phyloP scores from a whole-genome alignment of 1,140 invertebrate genomes.

The Drosophila kanapiae region DNA sequence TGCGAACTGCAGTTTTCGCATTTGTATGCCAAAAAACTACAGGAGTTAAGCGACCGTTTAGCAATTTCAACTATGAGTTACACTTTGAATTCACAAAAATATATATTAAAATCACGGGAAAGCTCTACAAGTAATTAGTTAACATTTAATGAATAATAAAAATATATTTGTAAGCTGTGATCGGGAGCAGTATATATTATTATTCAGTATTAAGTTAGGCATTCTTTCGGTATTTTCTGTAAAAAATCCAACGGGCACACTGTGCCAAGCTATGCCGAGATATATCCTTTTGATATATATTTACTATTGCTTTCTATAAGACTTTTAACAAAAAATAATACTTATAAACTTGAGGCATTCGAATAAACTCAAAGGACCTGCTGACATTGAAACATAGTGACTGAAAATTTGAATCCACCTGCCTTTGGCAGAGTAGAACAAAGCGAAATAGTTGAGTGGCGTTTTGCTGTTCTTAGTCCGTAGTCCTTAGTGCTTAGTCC shows the following conservation, averaged over 20 bases:
- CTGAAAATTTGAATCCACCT: background rate
- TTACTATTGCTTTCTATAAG: background rate
- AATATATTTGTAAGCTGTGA: no score
- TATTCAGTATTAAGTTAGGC: background rate
- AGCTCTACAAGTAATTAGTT: background rate
- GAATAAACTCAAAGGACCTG: background rate
- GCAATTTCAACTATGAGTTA: background rate
- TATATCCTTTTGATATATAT: no score
- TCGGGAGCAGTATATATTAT: background rate
- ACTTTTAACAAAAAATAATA: no score
- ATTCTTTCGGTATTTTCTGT: background rate
- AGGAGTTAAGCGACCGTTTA: background rate
- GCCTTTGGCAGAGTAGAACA: slow-evolving; percentile 36
- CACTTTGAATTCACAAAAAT: background rate
- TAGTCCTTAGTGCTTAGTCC: slow-evolving; percentile 42
- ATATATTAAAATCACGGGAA: background rate
- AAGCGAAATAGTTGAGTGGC: slow-evolving; percentile 67
- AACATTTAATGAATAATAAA: background rate
- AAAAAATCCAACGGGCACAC: background rate
- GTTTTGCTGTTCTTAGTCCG: slow-evolving; percentile 42
- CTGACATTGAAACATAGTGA: background rate
- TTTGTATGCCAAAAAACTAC: slow-evolving; percentile 72
- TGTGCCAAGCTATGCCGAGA: no score
- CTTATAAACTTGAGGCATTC: background rate
- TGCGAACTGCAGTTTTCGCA: slow-evolving; percentile 61